phyloP scores from a whole-genome alignment of 2,888 invertebrate genomes.

The Aricia artaxerxes region DNA sequence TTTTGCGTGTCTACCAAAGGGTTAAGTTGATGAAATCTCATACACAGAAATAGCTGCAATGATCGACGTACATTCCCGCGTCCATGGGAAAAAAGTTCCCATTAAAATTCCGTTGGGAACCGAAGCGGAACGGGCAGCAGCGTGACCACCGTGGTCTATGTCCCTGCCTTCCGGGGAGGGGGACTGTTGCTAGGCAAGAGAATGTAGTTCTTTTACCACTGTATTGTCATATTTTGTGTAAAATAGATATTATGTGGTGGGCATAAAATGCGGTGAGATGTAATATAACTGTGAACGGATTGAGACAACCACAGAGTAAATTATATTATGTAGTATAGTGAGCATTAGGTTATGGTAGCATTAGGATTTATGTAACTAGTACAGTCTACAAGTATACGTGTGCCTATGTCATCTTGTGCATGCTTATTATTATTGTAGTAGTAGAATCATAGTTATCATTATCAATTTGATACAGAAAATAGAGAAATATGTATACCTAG shows the following conservation, averaged over 20 bases:
- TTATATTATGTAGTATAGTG: too few species aligned
- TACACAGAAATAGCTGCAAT: background rate
- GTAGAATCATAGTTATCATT: too few species aligned
- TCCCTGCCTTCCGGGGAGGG: conserved; percentile 54
- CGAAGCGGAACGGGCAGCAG: conserved; percentile 53
- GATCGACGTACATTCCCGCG: conserved; percentile 6
- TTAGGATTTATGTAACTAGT: too few species aligned
- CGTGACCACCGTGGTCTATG: conserved; percentile 56
- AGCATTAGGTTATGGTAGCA: too few species aligned
- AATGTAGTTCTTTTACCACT: background rate
- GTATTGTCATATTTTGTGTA: too few species aligned
- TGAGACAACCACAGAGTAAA: background rate
- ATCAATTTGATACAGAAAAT: too few species aligned
- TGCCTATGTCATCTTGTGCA: too few species aligned
- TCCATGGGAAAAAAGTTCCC: conserved; percentile 45
- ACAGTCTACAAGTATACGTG: too few species aligned
- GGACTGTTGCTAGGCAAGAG: background rate
- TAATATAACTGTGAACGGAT: background rate
- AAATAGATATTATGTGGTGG: too few species aligned
- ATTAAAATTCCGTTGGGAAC: conserved; percentile 51
- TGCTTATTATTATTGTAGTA: too few species aligned
- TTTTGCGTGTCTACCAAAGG: background rate
- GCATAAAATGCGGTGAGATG: background rate
- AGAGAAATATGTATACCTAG: too few species aligned
- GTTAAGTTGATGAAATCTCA: background rate